These are phyloP conservation scores for Noctua pronuba DNA, from an alignment of 2,888 invertebrate species.

Conservation along the genomic window DNA sequence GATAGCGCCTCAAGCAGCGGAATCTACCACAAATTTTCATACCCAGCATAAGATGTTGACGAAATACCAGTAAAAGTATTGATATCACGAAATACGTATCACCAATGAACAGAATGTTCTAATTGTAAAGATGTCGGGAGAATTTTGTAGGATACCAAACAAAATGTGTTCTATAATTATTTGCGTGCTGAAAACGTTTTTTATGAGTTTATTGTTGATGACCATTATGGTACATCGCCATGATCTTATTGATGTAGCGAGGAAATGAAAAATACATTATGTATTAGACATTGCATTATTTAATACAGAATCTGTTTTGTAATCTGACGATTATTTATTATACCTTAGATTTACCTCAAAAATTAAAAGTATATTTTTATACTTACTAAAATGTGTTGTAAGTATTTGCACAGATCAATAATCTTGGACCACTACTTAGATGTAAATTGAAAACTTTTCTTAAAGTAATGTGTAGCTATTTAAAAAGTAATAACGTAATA, in stretches of 20 bases:
- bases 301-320: conserved; percentile 47
- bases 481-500: conserved; percentile 62
- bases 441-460: conserved; percentile 48
- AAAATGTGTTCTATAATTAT: conserved; percentile 59
- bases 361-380: conserved; percentile 64
- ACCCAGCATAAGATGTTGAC: conserved; percentile 60
- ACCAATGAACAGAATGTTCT: conserved; percentile 44
- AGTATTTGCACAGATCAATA: conserved; percentile 66
- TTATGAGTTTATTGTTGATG: conserved; percentile 49
- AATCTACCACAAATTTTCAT: conserved; percentile 23
- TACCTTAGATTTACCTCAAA: conserved; percentile 53
- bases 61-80: conserved; percentile 65
- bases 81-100: conserved; percentile 60
- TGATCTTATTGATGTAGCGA: conserved; percentile 29
- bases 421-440: conserved; percentile 69
- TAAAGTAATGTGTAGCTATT: conserved; percentile 59
- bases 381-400: conserved; percentile 52
- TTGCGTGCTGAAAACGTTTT: conserved; percentile 57
- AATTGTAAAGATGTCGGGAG: conserved; percentile 42
- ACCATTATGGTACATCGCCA: conserved; percentile 35
- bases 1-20: conserved; percentile 3
- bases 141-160: conserved; percentile 49
- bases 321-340: conserved; percentile 50
- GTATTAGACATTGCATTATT: conserved; percentile 49
- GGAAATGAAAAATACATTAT: conserved; percentile 51